These are phyloP conservation scores for Cantharis nigra DNA, from an alignment of 2,888 invertebrate species.

Conservation along the genomic window DNA sequence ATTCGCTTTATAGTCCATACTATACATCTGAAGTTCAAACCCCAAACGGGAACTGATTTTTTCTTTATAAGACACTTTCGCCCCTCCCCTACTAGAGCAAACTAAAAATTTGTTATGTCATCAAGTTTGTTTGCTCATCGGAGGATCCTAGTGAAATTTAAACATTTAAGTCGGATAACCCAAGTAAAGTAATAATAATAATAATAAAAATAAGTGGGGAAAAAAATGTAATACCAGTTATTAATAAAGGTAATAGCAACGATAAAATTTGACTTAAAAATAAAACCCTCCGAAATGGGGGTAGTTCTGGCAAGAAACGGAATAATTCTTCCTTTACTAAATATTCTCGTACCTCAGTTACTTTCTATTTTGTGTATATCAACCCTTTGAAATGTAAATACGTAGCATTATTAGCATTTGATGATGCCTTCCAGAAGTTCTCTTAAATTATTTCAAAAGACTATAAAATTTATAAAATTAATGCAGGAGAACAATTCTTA, in stretches of 20 bases:
- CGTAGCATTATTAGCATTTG: not conserved
- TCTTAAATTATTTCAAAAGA: not conserved
- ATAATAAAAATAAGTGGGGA: too few relatives aligned
- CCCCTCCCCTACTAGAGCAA: not conserved
- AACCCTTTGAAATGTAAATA: not conserved
- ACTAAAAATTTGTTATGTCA: not conserved
- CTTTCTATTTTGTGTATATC: not conserved
- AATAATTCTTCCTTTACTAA: not conserved
- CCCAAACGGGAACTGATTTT: not conserved
- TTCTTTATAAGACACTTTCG: not conserved
- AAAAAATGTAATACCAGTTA: not conserved
- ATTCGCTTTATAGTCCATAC: not conserved
- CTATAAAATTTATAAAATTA: not conserved
- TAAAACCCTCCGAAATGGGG: not conserved
- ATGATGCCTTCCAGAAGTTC: not conserved
- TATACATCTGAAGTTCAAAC: not conserved
- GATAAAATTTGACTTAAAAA: not conserved
- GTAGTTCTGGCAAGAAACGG: not conserved
- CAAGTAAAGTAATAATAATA: too few relatives aligned
- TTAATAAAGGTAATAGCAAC: not conserved
- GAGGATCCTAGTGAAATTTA: too few relatives aligned
- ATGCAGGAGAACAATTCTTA: not conserved
- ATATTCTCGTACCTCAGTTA: not conserved
- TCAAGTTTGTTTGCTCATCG: too few relatives aligned
- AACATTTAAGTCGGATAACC: too few relatives aligned